Conservation (phyloP, 2,797 vertebrate genomes). For the Pseudochaenichthys georgianus region DNA sequence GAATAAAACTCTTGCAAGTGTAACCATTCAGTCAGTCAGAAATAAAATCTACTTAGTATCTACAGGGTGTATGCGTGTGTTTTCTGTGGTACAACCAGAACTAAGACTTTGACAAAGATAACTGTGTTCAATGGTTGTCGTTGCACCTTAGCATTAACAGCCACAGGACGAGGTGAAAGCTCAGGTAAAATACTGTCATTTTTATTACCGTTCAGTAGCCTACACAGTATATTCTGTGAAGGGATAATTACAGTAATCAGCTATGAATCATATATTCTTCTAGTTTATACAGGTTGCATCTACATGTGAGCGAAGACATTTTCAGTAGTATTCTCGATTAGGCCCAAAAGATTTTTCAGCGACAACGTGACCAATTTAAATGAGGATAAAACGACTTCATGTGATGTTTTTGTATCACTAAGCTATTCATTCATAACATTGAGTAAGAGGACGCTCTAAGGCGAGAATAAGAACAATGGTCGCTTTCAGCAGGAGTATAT, state of each 20-base stretch:
- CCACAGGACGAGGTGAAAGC: conserved; percentile 30
- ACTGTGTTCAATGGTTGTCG: conserved; percentile 42
- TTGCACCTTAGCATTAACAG: conserved; percentile 10
- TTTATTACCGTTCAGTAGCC: conserved; percentile 2
- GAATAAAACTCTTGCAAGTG: not conserved
- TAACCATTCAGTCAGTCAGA: not conserved
- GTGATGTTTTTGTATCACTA: conserved; percentile 32
- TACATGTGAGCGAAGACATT: not conserved
- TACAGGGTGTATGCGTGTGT: conserved; percentile 5
- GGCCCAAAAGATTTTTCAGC: not conserved
- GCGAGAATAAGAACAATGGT: conserved; percentile 48
- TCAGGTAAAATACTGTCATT: conserved; percentile 50
- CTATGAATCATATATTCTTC: not conserved
- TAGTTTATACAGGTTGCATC: not conserved
- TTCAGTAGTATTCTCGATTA: not conserved
- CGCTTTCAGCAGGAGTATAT: conserved; percentile 44
- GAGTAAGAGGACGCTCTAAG: conserved; percentile 19
- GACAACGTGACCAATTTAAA: conserved; percentile 20
- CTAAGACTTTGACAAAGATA: conserved; percentile 19
- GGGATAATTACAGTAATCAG: not conserved
- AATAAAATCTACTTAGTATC: not conserved
- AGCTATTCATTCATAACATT: conserved; percentile 17
- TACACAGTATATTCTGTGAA: not conserved
- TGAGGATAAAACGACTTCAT: conserved; percentile 21
- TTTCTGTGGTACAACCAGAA: conserved; percentile 26